Conservation (phyloP, 2,888 invertebrate species). For the Eristalinus sepulchralis region DNA sequence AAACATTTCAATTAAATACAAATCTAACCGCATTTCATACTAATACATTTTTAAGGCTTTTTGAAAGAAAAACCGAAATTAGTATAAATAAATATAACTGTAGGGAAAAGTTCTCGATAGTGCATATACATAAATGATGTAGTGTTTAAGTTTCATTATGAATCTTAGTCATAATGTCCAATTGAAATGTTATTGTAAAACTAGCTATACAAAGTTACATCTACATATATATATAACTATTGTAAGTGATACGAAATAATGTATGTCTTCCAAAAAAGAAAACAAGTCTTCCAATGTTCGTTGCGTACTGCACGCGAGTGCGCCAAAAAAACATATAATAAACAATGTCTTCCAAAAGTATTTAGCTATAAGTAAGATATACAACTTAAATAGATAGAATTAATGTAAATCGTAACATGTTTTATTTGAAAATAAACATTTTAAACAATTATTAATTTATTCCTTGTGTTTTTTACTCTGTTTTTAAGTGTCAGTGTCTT, state of each 20-base stretch:
- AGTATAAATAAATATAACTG: neutral
- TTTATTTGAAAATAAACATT: conserved; percentile 74
- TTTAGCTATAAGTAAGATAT: conserved; percentile 54
- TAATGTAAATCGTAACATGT: conserved; percentile 57
- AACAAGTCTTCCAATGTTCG: conserved; percentile 70
- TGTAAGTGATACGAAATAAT: conserved; percentile 20
- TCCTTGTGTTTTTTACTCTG: neutral
- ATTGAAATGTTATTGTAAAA: conserved; percentile 17
- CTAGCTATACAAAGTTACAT: conserved; percentile 3
- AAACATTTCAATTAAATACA: neutral
- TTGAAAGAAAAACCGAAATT: neutral
- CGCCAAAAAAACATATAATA: conserved; percentile 45
- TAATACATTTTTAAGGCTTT: neutral
- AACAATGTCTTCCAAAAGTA: conserved; percentile 75
- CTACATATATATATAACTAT: conserved; percentile 12
- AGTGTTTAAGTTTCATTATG: neutral
- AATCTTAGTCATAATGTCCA: neutral
- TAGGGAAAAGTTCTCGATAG: neutral
- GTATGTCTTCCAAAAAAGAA: conserved; percentile 73
- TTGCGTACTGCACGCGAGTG: conserved; percentile 23
- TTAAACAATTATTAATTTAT: conserved; percentile 8
- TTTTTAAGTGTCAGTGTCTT: neutral
- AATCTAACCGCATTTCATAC: neutral
- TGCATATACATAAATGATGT: neutral
- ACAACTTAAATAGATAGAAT: conserved; percentile 64